A percentile compares a stretch with the other conserved stretches of the same genome.
These are phyloP conservation scores for Hymenopus coronatus DNA, from an alignment of 2,888 invertebrate species.

Conservation along the genomic window DNA sequence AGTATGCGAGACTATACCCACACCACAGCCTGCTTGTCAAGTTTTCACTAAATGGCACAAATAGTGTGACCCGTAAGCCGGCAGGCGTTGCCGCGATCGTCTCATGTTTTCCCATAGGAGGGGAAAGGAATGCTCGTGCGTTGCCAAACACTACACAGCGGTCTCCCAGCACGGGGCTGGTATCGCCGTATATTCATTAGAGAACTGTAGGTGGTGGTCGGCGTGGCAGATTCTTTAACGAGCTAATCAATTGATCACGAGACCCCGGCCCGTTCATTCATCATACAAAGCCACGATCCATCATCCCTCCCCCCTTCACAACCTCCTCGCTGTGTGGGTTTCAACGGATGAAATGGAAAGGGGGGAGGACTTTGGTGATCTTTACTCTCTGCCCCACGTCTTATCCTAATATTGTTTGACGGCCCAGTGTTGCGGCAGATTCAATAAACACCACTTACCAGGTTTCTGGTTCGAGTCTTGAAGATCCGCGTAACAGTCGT, in stretches of 20 bases:
- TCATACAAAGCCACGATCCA: conserved; percentile 29
- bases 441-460: neutral
- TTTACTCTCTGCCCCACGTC: neutral
- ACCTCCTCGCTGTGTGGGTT: neutral
- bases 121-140: neutral
- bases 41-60: neutral
- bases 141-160: neutral
- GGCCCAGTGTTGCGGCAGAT: neutral
- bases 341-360: neutral
- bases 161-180: neutral
- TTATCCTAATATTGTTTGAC: neutral
- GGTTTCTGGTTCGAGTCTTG: neutral
- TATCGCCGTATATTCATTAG: conserved; percentile 27
- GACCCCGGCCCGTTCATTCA: conserved; percentile 22
- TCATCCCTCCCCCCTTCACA: conserved; percentile 16
- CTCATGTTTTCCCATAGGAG: neutral
- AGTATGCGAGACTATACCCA: no score
- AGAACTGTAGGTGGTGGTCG: conserved; percentile 27
- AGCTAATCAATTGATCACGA: conserved; percentile 34
- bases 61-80: neutral
- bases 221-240: conserved; percentile 26
- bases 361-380: neutral
- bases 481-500: neutral
- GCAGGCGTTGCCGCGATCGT: neutral
- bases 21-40: no score